Evolutionary conservation across 2,797 vertebrate genomes (phyloP).

Genomic region (Myotis daubentonii): DNA sequence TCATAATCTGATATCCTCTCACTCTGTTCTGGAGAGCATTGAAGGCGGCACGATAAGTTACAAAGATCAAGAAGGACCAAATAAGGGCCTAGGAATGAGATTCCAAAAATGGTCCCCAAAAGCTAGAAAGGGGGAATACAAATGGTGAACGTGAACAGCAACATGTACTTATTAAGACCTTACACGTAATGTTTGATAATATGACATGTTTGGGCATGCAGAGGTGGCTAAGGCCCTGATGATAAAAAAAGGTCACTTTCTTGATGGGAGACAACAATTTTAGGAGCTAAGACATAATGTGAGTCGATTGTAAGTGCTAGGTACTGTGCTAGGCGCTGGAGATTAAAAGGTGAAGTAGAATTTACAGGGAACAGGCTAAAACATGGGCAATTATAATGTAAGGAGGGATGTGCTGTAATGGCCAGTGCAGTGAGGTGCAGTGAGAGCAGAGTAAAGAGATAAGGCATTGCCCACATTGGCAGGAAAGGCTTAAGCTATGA

Average conservation of each 20-base stretch:
- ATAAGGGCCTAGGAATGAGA: background rate
- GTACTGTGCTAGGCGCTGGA: background rate
- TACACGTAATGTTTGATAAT: background rate
- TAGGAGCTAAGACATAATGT: background rate
- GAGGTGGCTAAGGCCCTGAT: background rate
- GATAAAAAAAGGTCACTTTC: background rate
- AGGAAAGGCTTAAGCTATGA: background rate
- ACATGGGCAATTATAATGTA: background rate
- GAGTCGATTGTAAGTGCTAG: background rate
- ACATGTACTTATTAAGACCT: background rate
- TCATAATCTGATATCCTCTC: background rate
- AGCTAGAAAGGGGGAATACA: background rate
- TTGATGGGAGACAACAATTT: background rate
- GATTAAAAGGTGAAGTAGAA: background rate
- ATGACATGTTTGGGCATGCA: background rate
- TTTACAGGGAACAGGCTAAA: background rate
- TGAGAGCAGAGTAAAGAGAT: rapidly evolving
- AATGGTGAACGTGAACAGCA: too few species aligned
- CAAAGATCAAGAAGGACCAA: background rate
- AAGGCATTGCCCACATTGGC: background rate
- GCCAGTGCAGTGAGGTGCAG: too few species aligned
- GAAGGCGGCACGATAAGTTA: background rate
- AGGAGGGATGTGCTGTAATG: rapidly evolving
- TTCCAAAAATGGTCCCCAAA: background rate
- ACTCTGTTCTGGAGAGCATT: background rate